Conservation (phyloP, 2,888 invertebrate genomes). For the Onchidella celtica region DNA sequence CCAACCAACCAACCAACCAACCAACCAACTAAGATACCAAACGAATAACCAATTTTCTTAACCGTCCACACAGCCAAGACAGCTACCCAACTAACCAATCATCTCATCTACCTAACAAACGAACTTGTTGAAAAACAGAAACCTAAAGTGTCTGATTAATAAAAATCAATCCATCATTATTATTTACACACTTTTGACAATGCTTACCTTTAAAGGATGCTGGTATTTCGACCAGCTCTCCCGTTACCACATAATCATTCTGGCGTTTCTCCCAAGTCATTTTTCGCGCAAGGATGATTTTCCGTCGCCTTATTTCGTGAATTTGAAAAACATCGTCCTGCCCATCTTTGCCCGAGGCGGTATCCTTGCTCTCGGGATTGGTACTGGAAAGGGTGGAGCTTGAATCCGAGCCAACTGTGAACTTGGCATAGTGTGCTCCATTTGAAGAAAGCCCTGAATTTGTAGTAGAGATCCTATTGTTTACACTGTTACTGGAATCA, state of each 20-base stretch:
- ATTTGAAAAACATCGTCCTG: conserved; percentile 63
- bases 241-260: conserved; percentile 67
- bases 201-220: conserved; percentile 71
- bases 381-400: background rate
- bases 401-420: background rate
- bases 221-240: conserved; percentile 66
- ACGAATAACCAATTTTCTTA: too few relatives aligned
- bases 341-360: background rate
- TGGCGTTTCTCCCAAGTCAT: conserved; percentile 72
- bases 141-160: too few relatives aligned
- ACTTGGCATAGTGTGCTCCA: background rate
- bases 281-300: conserved; percentile 66
- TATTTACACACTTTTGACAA: too few relatives aligned
- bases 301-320: conserved; percentile 65
- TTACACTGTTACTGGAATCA: background rate
- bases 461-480: background rate
- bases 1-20: too few relatives aligned
- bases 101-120: too few relatives aligned
- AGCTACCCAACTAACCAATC: too few relatives aligned
- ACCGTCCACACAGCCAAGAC: too few relatives aligned
- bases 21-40: too few relatives aligned
- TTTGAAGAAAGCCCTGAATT: background rate
- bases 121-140: too few relatives aligned
- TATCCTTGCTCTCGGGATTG: conserved; percentile 10
- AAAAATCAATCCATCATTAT: too few relatives aligned